Conservation (phyloP, 2,797 vertebrate genomes). For the Triplophysa bombifrons region DNA sequence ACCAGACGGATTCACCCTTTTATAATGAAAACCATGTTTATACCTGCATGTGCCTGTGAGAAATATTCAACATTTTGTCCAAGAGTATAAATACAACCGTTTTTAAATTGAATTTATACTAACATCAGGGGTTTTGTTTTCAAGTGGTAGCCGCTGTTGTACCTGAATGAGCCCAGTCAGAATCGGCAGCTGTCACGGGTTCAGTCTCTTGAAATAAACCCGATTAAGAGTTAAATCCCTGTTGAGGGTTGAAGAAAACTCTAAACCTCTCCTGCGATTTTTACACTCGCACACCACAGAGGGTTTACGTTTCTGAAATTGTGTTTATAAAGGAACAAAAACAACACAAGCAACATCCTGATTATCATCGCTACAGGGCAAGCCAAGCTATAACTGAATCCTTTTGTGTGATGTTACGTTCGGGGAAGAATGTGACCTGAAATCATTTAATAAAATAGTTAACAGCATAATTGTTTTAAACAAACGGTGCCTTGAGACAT, state of each 20-base stretch:
- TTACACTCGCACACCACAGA: background rate
- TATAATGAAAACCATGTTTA: background rate
- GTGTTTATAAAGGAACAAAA: conserved; percentile 46
- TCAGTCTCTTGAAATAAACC: conserved; percentile 52
- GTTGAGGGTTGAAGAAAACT: conserved; percentile 42
- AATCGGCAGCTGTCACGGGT: conserved; percentile 56
- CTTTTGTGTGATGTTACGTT: conserved; percentile 33
- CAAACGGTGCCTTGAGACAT: conserved; percentile 3
- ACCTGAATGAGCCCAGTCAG: conserved; percentile 10
- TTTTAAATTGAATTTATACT: background rate
- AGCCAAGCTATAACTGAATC: conserved; percentile 23
- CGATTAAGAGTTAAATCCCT: conserved; percentile 64
- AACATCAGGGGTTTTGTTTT: background rate
- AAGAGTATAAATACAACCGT: background rate
- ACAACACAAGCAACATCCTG: conserved; percentile 42
- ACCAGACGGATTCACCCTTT: background rate
- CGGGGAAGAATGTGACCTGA: conserved; percentile 1
- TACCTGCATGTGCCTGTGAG: background rate
- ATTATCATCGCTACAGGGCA: conserved; percentile 42
- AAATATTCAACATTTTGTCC: background rate
- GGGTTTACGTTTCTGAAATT: conserved; percentile 47
- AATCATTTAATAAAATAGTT: conserved; percentile 1
- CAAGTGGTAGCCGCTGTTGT: background rate
- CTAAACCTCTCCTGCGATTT: conserved; percentile 52
- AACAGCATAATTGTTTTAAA: background rate